phyloP scores from a whole-genome alignment of 2,113 vertebrate genomes.

The Aphelocoma coerulescens region DNA sequence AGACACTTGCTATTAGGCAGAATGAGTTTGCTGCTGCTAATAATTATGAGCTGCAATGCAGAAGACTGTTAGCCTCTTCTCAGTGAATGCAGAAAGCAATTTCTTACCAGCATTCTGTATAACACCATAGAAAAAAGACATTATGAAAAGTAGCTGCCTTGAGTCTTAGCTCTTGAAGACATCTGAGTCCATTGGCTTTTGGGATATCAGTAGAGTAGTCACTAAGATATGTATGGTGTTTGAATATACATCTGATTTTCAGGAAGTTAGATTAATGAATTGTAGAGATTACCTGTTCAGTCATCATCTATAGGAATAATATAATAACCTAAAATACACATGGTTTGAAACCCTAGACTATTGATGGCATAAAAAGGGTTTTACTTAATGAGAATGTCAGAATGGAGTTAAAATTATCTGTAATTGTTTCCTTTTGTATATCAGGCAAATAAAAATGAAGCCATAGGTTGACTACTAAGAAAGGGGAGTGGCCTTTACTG shows the following conservation, averaged over 20 bases:
- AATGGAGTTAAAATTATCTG: not conserved
- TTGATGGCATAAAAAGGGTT: not conserved
- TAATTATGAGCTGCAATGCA: not conserved
- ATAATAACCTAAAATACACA: not conserved
- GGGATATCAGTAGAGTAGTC: not conserved
- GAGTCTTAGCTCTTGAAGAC: not conserved
- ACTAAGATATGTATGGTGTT: not conserved
- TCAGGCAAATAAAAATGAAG: not conserved
- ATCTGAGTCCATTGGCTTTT: not conserved
- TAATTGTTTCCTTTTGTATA: not conserved
- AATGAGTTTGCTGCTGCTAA: not conserved
- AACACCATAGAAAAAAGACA: not conserved
- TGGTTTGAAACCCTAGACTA: not conserved
- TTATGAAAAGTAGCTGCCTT: not conserved
- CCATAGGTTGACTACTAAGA: not conserved
- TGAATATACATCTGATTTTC: not conserved
- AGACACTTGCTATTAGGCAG: not conserved
- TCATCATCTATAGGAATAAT: not conserved
- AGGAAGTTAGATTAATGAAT: not conserved
- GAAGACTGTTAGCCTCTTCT: not conserved
- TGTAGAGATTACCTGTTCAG: not conserved
- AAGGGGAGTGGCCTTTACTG: not conserved
- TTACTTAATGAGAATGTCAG: not conserved
- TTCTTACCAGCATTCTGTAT: not conserved
- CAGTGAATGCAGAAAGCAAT: not conserved